Evolutionary conservation across 2,888 invertebrate genomes (phyloP).

Genomic region (Chymomyza fuscimana): DNA sequence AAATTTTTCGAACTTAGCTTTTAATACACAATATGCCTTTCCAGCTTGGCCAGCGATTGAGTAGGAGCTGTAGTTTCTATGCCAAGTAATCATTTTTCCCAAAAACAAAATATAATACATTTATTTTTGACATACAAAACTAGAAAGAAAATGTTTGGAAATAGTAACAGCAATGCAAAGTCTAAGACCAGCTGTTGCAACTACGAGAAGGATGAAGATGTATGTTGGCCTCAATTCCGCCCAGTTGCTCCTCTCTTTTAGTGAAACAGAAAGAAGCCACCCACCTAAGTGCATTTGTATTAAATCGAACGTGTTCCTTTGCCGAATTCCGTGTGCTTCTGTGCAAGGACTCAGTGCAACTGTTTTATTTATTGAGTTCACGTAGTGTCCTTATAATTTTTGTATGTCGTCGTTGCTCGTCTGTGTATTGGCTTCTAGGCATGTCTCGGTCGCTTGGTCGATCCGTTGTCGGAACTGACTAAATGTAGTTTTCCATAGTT

Average conservation of each 20-base stretch:
- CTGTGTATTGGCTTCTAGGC: not conserved
- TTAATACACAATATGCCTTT: too few species aligned
- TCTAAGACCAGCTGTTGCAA: constrained; percentile 65
- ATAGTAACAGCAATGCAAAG: constrained; percentile 54
- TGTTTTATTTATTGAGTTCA: constrained; percentile 74
- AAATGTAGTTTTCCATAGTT: not conserved
- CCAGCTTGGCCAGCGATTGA: too few species aligned
- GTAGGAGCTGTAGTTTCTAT: too few species aligned
- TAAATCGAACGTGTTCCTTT: constrained; percentile 66
- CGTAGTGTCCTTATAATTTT: constrained; percentile 73
- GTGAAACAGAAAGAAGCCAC: not conserved
- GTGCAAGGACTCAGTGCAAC: constrained; percentile 46
- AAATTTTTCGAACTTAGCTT: too few species aligned
- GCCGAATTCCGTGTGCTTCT: constrained; percentile 1
- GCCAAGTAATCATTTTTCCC: too few species aligned
- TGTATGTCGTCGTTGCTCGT: constrained; percentile 47
- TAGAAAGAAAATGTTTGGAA: too few species aligned
- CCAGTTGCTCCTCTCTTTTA: constrained; percentile 1
- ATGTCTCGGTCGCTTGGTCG: not conserved
- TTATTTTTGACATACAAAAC: constrained; percentile 41
- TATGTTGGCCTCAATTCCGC: constrained; percentile 54
- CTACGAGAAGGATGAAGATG: constrained; percentile 65
- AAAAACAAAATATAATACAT: not conserved
- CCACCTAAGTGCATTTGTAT: constrained; percentile 66
- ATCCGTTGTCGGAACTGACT: not conserved